Evolutionary conservation across 2,888 invertebrate genomes (phyloP).

Genomic region (Chrysolina haemoptera): DNA sequence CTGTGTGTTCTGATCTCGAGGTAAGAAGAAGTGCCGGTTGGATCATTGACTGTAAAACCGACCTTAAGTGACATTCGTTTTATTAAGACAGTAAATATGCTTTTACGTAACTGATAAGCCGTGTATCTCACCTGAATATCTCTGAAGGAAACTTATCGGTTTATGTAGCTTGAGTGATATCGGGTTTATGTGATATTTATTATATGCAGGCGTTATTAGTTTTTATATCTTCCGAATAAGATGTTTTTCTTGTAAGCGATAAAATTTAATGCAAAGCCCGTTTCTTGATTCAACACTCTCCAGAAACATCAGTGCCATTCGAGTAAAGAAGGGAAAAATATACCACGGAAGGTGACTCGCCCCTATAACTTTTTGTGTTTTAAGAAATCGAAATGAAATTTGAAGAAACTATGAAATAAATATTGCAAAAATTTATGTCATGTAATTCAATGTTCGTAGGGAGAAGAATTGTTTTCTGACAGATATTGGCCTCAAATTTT

Average conservation of each 20-base stretch:
- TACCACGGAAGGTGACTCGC: no score
- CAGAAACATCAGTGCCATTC: not conserved
- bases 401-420: no score
- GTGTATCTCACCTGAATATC: slow-evolving; percentile 16
- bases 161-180: slow-evolving; percentile 19
- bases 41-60: slow-evolving; percentile 2
- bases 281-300: slow-evolving; percentile 2
- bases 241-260: slow-evolving; percentile 15
- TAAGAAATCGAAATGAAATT: no score
- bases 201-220: slow-evolving; percentile 11
- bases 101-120: slow-evolving; percentile 15
- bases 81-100: slow-evolving; percentile 16
- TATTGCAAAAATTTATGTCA: no score
- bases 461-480: no score
- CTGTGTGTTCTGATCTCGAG: no score
- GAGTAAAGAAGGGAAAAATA: no score
- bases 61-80: slow-evolving; percentile 14
- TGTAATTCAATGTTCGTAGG: no score
- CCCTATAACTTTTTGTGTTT: no score
- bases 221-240: slow-evolving; percentile 7
- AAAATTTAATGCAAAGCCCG: slow-evolving; percentile 10
- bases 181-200: slow-evolving; percentile 21
- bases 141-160: slow-evolving; percentile 8
- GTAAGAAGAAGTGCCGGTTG: not conserved
- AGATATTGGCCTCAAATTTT: no score